Percentiles rank a stretch among this genome's conserved stretches.
Conservation (phyloP, 2,113 vertebrate genomes). For the Takifugu bimaculatus region DNA sequence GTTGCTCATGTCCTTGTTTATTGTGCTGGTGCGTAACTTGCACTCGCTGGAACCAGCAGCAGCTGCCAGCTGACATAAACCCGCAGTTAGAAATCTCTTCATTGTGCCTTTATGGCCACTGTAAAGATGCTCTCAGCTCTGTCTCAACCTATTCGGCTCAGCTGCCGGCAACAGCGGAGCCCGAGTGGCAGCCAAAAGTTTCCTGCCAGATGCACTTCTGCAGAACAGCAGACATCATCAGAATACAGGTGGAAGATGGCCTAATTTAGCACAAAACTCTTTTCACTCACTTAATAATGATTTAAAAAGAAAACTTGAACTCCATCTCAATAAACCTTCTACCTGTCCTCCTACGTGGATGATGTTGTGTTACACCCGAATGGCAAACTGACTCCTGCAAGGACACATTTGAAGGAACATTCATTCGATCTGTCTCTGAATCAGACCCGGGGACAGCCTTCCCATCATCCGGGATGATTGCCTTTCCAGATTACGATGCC, state of each 20-base stretch:
- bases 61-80: conserved; percentile 69
- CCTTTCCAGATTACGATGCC: conserved; percentile 53
- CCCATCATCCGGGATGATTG: conserved; percentile 49
- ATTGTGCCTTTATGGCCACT: conserved; percentile 64
- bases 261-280: too few species aligned
- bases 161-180: conserved; percentile 39
- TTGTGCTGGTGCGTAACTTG: conserved; percentile 63
- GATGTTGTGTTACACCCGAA: neutral
- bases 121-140: conserved; percentile 55
- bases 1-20: conserved; percentile 59
- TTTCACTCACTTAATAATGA: too few species aligned
- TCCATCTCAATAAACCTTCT: too few species aligned
- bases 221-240: conserved; percentile 26
- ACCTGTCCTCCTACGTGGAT: too few species aligned
- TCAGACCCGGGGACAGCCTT: conserved; percentile 48
- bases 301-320: too few species aligned
- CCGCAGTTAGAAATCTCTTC: conserved; percentile 56
- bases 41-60: conserved; percentile 61
- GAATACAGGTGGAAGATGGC: conserved; percentile 10
- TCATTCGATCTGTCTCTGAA: conserved; percentile 52
- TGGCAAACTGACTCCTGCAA: conserved; percentile 7
- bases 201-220: conserved; percentile 36
- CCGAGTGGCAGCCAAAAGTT: conserved; percentile 37
- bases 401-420: conserved; percentile 36
- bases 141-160: conserved; percentile 46